Evolutionary conservation across 2,113 vertebrate genomes (phyloP).

Genomic region (Polypterus senegalus): DNA sequence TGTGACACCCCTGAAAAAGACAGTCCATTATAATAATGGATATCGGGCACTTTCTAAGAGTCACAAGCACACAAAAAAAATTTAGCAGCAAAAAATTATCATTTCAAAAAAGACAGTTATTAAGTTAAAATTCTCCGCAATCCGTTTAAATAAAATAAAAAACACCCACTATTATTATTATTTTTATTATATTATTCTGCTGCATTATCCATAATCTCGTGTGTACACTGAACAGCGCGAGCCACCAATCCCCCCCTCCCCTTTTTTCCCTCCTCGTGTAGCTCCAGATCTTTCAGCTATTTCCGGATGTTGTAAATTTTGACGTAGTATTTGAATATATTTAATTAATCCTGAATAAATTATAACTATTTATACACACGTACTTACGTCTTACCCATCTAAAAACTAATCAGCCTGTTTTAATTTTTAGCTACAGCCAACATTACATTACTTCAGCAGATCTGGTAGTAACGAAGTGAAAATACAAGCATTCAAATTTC

Average conservation of each 20-base stretch:
- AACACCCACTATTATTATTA: not conserved
- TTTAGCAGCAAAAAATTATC: too few species aligned
- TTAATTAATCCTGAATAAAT: slow-evolving; percentile 17
- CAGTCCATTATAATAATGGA: too few species aligned
- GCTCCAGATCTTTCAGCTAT: not conserved
- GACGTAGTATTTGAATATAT: slow-evolving; percentile 16
- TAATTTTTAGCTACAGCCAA: too few species aligned
- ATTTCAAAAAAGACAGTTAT: too few species aligned
- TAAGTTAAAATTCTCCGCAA: too few species aligned
- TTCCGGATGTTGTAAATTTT: slow-evolving; percentile 9
- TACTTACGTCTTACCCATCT: not conserved
- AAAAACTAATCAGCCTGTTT: not conserved
- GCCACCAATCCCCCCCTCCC: not conserved
- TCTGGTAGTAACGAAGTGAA: not conserved
- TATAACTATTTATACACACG: slow-evolving; percentile 12
- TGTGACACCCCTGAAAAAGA: too few species aligned
- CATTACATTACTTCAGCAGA: not conserved
- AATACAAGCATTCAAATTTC: slow-evolving; percentile 1
- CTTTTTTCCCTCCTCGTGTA: not conserved
- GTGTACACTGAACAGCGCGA: not conserved
- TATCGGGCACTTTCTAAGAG: too few species aligned
- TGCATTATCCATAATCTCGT: not conserved
- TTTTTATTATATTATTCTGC: not conserved
- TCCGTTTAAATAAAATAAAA: not conserved
- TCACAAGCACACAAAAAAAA: too few species aligned